These are phyloP conservation scores for Carcharodon carcharias DNA, from an alignment of 2,797 vertebrate species.

Conservation along the genomic window DNA sequence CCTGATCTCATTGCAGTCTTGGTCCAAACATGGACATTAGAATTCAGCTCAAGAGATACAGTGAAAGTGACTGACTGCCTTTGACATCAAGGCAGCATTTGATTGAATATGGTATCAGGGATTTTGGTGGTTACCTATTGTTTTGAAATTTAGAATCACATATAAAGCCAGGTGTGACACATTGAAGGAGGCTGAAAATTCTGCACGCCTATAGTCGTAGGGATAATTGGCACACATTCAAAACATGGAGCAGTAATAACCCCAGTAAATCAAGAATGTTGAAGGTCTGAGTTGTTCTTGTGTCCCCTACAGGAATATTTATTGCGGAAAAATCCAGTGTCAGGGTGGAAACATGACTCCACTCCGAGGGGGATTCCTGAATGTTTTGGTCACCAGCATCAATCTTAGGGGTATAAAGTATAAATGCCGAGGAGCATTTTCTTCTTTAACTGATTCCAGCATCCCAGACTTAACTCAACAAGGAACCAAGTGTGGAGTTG, in stretches of 20 bases:
- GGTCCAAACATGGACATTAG: too few species aligned
- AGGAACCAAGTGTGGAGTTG: not conserved
- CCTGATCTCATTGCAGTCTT: too few species aligned
- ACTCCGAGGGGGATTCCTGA: not conserved
- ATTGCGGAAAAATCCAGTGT: not conserved
- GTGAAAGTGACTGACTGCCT: too few species aligned
- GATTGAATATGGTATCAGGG: too few species aligned
- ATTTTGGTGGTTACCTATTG: too few species aligned
- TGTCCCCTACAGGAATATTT: not conserved
- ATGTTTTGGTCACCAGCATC: not conserved
- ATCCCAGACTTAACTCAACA: not conserved
- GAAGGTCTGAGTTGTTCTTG: not conserved
- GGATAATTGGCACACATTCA: not conserved
- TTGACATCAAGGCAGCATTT: too few species aligned
- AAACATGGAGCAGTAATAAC: not conserved
- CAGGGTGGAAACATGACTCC: not conserved
- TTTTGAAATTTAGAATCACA: too few species aligned
- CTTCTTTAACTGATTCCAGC: not conserved
- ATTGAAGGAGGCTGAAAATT: too few species aligned
- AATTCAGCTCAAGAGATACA: too few species aligned
- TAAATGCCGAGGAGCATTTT: not conserved
- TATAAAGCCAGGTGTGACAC: too few species aligned
- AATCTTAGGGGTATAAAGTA: not conserved
- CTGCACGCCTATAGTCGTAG: too few species aligned
- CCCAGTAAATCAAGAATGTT: not conserved